Evolutionary conservation across 2,113 vertebrate species (phyloP).

Genomic region (Electrona antarctica): DNA sequence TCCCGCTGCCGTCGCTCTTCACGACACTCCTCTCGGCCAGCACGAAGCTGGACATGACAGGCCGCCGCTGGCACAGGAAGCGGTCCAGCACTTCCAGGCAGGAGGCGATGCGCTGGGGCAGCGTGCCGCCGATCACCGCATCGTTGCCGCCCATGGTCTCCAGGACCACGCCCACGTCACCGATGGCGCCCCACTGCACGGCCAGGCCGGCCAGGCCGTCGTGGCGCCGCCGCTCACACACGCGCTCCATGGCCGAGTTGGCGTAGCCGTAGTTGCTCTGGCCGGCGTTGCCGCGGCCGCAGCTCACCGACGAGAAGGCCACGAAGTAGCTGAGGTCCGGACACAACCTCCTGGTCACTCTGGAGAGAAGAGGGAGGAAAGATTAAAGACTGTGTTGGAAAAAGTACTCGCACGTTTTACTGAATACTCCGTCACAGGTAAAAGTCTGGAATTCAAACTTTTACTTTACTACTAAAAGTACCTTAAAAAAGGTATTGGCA

Average conservation of each 20-base stretch:
- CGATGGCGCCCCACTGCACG: slow-evolving; percentile 95
- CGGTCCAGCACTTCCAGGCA: slow-evolving; percentile 91
- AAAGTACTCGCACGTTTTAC: too few relatives aligned
- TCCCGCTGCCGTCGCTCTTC: slow-evolving; percentile 64
- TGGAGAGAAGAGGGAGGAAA: slow-evolving; percentile 47
- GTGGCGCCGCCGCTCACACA: slow-evolving; percentile 87
- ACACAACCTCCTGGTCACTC: slow-evolving; percentile 87
- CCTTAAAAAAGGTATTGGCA: too few relatives aligned
- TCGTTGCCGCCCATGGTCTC: slow-evolving; percentile 86
- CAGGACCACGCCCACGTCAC: slow-evolving; percentile 91
- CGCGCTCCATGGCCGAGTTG: slow-evolving; percentile 96
- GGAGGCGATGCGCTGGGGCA: slow-evolving; percentile 90
- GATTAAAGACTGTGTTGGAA: neutral
- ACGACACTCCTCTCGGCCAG: slow-evolving; percentile 83
- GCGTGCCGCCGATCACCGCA: slow-evolving; percentile 85
- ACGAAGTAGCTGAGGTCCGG: slow-evolving; percentile 92
- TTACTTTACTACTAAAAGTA: neutral
- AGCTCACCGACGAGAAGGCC: slow-evolving; percentile 95
- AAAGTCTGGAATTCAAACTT: neutral
- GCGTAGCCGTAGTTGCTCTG: slow-evolving; percentile 97
- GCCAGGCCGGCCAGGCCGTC: slow-evolving; percentile 90
- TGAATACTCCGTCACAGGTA: too few relatives aligned
- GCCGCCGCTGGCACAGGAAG: slow-evolving; percentile 86
- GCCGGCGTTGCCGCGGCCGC: slow-evolving; percentile 91
- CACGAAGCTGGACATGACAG: slow-evolving; percentile 94